A percentile compares a stretch with the other conserved stretches of the same genome.
These are phyloP conservation scores for Noctilio leporinus DNA, from an alignment of 2,113 vertebrate genomes.

Conservation along the genomic window DNA sequence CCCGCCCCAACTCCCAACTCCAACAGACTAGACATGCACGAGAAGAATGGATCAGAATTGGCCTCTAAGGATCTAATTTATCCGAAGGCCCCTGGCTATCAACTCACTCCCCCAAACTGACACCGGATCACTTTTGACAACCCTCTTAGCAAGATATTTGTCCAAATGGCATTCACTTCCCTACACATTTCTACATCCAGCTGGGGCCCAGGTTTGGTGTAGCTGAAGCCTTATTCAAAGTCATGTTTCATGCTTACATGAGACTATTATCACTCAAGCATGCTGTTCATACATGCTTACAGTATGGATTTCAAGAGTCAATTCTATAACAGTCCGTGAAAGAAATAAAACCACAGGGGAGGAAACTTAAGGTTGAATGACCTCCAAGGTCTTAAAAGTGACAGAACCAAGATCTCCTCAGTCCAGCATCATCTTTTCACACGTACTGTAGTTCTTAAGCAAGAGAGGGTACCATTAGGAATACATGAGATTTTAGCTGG, in stretches of 20 bases:
- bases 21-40: not conserved
- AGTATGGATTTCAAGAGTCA: not conserved
- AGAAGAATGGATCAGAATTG: not conserved
- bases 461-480: not conserved
- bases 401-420: not conserved
- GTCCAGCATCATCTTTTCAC: not conserved
- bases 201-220: not conserved
- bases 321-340: not conserved
- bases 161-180: not conserved
- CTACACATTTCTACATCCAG: not conserved
- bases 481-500: not conserved
- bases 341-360: not conserved
- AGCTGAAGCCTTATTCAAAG: not conserved
- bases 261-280: not conserved
- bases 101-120: fast-evolving
- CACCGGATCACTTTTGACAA: not conserved
- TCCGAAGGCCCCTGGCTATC: not conserved
- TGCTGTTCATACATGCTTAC: not conserved
- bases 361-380: not conserved
- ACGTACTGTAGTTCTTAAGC: not conserved
- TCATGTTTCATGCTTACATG: not conserved
- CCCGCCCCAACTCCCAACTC: no score
- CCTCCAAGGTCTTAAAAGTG: not conserved
- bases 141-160: not conserved
- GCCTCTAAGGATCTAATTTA: not conserved